These are phyloP conservation scores for Cheumatopsyche charites DNA, from an alignment of 1,140 invertebrate species.

Conservation along the genomic window DNA sequence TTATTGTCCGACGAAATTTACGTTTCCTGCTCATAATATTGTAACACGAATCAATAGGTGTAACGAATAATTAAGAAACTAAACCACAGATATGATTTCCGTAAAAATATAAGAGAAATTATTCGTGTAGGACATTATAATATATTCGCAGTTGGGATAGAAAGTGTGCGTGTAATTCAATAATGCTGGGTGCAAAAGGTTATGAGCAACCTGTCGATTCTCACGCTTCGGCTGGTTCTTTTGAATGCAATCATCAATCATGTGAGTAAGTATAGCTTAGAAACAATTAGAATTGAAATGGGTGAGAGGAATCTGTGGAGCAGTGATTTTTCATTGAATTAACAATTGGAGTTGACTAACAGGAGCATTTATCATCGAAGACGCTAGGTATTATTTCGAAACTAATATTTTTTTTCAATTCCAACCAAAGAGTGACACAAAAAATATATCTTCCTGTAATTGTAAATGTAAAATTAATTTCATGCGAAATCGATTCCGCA, in stretches of 20 bases:
- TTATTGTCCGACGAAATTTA: too few species aligned
- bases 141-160: too few species aligned
- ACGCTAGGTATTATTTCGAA: neutral
- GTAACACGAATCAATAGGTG: too few species aligned
- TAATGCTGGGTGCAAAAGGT: slow-evolving; percentile 17
- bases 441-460: too few species aligned
- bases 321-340: neutral
- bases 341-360: neutral
- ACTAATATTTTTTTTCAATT: neutral
- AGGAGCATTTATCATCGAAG: too few species aligned
- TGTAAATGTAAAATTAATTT: neutral
- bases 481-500: neutral
- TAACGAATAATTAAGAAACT: too few species aligned
- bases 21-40: too few species aligned
- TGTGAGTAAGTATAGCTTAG: neutral
- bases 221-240: slow-evolving; percentile 17
- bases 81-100: too few species aligned
- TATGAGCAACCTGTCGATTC: slow-evolving; percentile 16
- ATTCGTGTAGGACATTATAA: too few species aligned
- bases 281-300: slow-evolving; percentile 7
- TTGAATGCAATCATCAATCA: slow-evolving; percentile 24
- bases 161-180: neutral
- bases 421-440: too few species aligned
- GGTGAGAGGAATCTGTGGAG: neutral
- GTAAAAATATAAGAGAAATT: too few species aligned